Base-by-base conservation (phyloP, 2,113 vertebrate genomes). In the Antechinus flavipes region DNA sequence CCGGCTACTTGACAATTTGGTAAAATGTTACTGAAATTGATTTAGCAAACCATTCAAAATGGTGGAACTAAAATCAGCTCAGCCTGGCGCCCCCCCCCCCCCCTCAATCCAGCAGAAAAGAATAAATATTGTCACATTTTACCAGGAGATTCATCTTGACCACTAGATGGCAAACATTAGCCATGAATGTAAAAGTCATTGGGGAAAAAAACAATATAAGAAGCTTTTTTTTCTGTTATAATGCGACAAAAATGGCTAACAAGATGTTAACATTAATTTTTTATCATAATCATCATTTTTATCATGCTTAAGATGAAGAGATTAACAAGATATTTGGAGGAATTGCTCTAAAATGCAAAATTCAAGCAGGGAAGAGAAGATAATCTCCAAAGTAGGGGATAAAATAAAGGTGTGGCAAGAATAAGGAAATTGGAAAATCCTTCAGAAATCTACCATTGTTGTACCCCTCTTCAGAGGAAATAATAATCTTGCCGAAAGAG, bases 81-180 rank as follows among this genome's bases (percentile, higher is more conserved):
- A 84, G 68, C 35, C 68, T 84, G 19, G 5, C 50, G 47, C 30
- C 35, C 61, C 1, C 61, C 14, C 30, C 35, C 61, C 14, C 30
- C 16, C 30, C 61, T 68, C 61, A 76, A 84, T 42, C 68, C 6
- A 42, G n/a, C 16, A 35, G 19, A 84, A 42, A 19, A 84, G 19
- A 84, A 42, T 76, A 58, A 58, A 55, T 8, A 30, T 61, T 30
- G n/a, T 84, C 42, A 42, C 68, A 42, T 42, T 84, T 84, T 16
- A 42, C 19, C 11, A 11, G 61, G 68, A 84, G 16, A 50, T 61
- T 8, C 0, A 94, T 9, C 9, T 58, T 96, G 8, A 22, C 96
- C 98, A 98, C 98, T 98, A 98, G 98, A 98, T 98, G 98, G 98
- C 98, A 98, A 26, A 61, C 96, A 98, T 98, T 97, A 98, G 95